Evolutionary conservation across 2,797 vertebrate species (phyloP).

Genomic region (Discoglossus pictus): DNA sequence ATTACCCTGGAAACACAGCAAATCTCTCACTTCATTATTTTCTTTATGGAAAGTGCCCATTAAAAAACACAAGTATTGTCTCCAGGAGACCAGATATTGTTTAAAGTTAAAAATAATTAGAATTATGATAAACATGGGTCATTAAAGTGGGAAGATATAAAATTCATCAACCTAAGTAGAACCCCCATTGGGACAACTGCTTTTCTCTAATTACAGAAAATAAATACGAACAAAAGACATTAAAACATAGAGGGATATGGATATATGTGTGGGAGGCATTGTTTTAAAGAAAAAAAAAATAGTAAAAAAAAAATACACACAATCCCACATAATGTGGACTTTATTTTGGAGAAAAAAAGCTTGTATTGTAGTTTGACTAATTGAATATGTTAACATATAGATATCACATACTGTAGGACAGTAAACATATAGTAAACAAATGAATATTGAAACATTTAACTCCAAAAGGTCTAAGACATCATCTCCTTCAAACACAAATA

Average conservation of each 20-base stretch:
- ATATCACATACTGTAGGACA: slow-evolving; percentile 20
- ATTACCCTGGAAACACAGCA: slow-evolving; percentile 10
- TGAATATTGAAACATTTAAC: slow-evolving; percentile 32
- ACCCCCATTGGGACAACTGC: slow-evolving; percentile 76
- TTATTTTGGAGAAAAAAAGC: background rate
- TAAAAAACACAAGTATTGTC: slow-evolving; percentile 32
- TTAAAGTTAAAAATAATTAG: slow-evolving; percentile 77
- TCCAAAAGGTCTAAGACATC: slow-evolving; percentile 38
- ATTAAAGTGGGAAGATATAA: slow-evolving; percentile 74
- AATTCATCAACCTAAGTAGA: slow-evolving; percentile 79
- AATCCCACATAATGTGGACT: background rate
- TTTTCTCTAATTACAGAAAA: slow-evolving; percentile 71
- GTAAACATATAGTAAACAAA: slow-evolving; percentile 24
- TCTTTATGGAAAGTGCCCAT: slow-evolving; percentile 26
- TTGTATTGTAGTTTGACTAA: background rate
- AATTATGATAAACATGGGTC: slow-evolving; percentile 77
- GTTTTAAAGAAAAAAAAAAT: too few species aligned
- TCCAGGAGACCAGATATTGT: slow-evolving; percentile 66
- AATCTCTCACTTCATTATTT: slow-evolving; percentile 34
- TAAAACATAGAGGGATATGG: slow-evolving; percentile 59
- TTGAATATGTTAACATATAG: slow-evolving; percentile 27
- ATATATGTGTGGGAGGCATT: slow-evolving; percentile 22
- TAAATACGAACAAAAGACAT: slow-evolving; percentile 67
- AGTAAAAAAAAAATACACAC: background rate
- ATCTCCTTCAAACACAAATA: too few species aligned